phyloP scores from a whole-genome alignment of 2,888 invertebrate species.

The Tetramorium bicarinatum region DNA sequence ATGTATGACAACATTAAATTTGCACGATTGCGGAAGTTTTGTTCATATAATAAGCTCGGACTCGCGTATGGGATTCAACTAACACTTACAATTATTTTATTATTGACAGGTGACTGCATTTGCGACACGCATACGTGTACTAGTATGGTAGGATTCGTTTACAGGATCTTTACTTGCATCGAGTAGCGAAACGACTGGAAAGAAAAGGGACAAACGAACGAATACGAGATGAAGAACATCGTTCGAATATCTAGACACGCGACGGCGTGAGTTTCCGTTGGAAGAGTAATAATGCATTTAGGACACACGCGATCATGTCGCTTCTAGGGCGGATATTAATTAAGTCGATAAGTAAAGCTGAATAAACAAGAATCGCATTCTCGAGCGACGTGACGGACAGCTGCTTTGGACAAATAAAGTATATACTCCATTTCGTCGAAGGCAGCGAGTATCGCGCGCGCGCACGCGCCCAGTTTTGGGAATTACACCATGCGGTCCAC shows the following conservation, averaged over 20 bases:
- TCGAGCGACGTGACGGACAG: not conserved
- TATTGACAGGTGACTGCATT: constrained; percentile 48
- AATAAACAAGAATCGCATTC: constrained; percentile 24
- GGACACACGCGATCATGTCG: not conserved
- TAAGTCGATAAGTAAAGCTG: not conserved
- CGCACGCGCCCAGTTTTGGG: constrained; percentile 40
- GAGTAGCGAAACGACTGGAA: constrained; percentile 17
- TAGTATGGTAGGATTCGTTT: constrained; percentile 40
- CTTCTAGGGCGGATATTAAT: constrained; percentile 2
- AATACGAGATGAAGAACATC: not conserved
- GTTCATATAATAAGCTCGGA: constrained; percentile 10
- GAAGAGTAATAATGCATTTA: constrained; percentile 30
- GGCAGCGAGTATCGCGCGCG: constrained; percentile 49
- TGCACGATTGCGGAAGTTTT: constrained; percentile 21
- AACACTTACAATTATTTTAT: constrained; percentile 51
- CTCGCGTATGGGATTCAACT: constrained; percentile 33
- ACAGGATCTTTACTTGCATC: constrained; percentile 30
- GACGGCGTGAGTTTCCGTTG: not conserved
- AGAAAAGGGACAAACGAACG: not conserved
- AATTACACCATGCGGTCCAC: constrained; percentile 53
- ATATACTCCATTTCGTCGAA: constrained; percentile 50
- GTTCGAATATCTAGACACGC: not conserved
- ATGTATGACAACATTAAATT: constrained; percentile 16
- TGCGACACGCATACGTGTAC: constrained; percentile 16
- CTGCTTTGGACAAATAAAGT: constrained; percentile 31